Evolutionary conservation across 2,113 vertebrate genomes (phyloP), one percentile per base, ranked within the genome.

Genomic region (Anas platyrhynchos): DNA sequence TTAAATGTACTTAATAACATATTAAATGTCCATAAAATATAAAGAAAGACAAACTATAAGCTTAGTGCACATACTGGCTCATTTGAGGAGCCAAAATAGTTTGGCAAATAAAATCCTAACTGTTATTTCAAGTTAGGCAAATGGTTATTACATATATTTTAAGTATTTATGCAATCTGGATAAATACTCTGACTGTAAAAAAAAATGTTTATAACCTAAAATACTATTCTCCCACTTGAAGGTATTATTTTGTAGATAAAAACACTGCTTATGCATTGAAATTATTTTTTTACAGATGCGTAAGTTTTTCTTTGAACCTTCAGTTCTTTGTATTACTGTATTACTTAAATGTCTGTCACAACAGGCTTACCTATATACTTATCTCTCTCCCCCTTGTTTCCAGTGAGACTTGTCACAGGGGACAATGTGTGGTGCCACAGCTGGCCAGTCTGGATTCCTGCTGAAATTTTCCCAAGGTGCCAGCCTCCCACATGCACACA

Each of bases 401-500:
- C 43, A 67, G 2, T 2, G 56, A 55, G 36, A 41, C 8, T 44
- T 44, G 15, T 62, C 44, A 79, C 29, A 41, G 22, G 9, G 17
- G 16, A 66, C 7, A 20, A 59, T 25, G 25, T 46, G 26, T 32
- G 26, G 2, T 8, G 2, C 23, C 27, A 63, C 31, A 44, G 32
- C 36, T 68, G 52, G 34, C 36, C 72, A 69, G 66, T 11, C 34
- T 5, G 9, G 87, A 23, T 2, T 87, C 41, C 23, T 12, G 6
- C 11, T 4, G 1, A 83, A 76, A 61, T 32, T 22, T 13, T 69
- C 8, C 10, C 59, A 56, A 0, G 1, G 65, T 18, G 43, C 46
- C 27, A 26, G 38, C 8, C 31, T 73, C 25, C 26, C 0, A 0
- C 29, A 63, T 0, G 1, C 20, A 23, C 12, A 3, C 66, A n/a